Conservation (phyloP, 2,888 invertebrate species). For the Cantharis lateralis region DNA sequence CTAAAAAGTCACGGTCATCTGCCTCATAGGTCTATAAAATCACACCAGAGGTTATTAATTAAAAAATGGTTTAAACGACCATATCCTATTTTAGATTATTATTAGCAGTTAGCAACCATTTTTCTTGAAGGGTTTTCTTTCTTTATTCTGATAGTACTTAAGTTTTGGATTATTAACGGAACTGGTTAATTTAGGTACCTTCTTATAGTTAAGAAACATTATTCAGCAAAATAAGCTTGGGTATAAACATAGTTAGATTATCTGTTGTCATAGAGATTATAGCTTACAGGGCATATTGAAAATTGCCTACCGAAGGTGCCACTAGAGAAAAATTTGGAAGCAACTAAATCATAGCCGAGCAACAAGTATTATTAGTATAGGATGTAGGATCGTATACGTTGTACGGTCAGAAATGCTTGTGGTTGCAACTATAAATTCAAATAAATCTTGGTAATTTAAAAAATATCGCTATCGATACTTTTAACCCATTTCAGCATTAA, state of each 20-base stretch:
- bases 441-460: background rate
- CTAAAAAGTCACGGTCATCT: background rate
- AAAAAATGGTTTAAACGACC: background rate
- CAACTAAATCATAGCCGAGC: background rate
- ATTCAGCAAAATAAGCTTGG: background rate
- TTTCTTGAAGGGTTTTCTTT: background rate
- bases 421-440: background rate
- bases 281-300: too few species aligned
- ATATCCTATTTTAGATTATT: too few species aligned
- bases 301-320: too few species aligned
- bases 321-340: background rate
- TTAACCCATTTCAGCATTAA: too few species aligned
- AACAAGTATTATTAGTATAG: background rate
- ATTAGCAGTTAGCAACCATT: background rate
- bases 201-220: background rate
- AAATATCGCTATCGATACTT: too few species aligned
- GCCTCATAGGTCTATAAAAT: background rate
- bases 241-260: background rate
- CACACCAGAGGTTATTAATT: background rate
- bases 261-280: background rate
- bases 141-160: background rate
- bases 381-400: too few species aligned
- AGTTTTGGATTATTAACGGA: background rate
- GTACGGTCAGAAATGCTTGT: background rate
- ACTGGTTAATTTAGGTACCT: background rate